Evolutionary conservation across 1,140 invertebrate species (phyloP), one percentile per base, ranked within the genome.

Genomic region (Temnothorax longispinosus): DNA sequence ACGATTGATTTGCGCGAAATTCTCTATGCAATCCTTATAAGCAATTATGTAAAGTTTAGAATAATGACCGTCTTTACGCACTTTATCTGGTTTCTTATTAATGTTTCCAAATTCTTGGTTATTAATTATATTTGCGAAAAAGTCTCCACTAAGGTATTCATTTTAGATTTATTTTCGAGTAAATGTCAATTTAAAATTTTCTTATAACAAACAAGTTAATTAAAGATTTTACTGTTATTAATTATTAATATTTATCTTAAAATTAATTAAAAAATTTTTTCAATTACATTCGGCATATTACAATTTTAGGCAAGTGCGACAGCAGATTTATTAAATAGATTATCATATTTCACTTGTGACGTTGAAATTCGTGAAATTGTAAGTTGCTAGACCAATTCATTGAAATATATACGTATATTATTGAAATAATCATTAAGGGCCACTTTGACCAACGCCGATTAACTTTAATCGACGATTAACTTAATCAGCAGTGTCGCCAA

Each of bases 101-200:
- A 38, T 2, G 5, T 64, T 7, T 47, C 1, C 15, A 78, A 41
- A 78, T 5, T 78, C 0, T 3, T 81, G 0, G 11, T 67, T 3
- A 67, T 69, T 18, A 81, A 81, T 67, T 54, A 52, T 10, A 21
- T 41, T 5, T 67, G 44, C 47, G 64, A 81, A n/a, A 81, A 6
- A 65, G 18, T 50, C 50, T 10, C 18, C 18, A 41, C 7, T n/a
- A 81, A 81, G 78, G 64, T 54, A 38, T 15, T 47, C 0, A 54
- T 74, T 35, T 21, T 38, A 11, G 18, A 35, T 52, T 32, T n/a
- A 10, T n/a, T 74, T 27, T 71, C 27, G 47, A 44, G 1, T 11
- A 27, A 1, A 44, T 41, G 41, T 47, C 2, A 10, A 47, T 47
- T 10, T 47, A 47, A 47, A 11, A 47, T 47, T 44, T 47, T 7